A percentile compares a stretch with the other conserved stretches of the same genome.
Evolutionary conservation across 2,797 vertebrate species (phyloP).

Genomic region (Danio tinwini): DNA sequence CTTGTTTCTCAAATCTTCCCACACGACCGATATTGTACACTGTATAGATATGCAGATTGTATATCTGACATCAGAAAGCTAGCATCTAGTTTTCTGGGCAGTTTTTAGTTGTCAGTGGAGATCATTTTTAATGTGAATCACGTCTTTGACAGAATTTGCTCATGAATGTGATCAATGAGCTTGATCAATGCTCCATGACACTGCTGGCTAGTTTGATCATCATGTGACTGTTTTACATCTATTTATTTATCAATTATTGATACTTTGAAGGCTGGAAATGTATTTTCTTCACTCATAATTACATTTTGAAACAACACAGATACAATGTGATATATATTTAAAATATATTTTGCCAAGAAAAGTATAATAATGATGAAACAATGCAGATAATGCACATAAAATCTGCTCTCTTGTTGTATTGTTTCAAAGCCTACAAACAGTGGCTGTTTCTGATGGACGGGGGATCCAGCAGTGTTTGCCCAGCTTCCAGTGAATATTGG

Average conservation of each 20-base stretch:
- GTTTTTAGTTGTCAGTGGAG: not conserved
- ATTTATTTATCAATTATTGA: not conserved
- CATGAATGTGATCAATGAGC: not conserved
- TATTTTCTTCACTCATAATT: no score
- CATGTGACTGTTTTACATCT: not conserved
- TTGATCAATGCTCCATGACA: not conserved
- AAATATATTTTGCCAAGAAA: no score
- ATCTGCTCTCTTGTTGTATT: not conserved
- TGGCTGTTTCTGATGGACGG: not conserved
- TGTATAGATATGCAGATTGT: not conserved
- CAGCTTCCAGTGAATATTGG: constrained; percentile 27
- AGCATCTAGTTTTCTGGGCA: not conserved
- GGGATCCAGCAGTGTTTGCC: constrained; percentile 23
- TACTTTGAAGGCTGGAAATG: no score
- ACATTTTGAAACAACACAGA: no score
- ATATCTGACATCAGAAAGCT: not conserved
- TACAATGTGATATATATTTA: no score
- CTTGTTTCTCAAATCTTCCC: constrained; percentile 13
- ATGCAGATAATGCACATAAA: not conserved
- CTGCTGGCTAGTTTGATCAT: not conserved
- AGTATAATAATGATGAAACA: no score
- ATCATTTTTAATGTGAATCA: not conserved
- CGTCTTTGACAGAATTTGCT: not conserved
- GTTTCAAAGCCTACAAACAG: constrained; percentile 5
- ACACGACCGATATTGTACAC: not conserved